Conservation (phyloP, 2,888 invertebrate genomes). For the Patella pellucida region DNA sequence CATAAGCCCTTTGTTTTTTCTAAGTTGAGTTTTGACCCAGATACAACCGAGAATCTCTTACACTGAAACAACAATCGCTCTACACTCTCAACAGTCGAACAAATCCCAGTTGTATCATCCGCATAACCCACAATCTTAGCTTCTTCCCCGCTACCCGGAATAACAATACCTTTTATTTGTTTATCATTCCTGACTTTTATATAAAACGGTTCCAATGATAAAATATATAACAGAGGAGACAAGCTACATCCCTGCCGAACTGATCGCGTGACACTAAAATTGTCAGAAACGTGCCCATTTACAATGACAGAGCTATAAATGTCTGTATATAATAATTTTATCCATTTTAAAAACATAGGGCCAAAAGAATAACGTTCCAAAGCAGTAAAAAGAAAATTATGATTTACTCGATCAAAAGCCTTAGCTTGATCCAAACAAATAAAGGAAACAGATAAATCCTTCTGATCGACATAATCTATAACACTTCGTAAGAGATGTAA, state of each 20-base stretch:
- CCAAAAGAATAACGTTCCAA: slow-evolving; percentile 41
- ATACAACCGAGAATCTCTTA: slow-evolving; percentile 3
- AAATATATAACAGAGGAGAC: neutral
- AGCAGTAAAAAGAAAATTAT: slow-evolving; percentile 37
- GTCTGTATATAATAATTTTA: slow-evolving; percentile 38
- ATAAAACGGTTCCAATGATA: neutral
- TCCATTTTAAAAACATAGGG: slow-evolving; percentile 36
- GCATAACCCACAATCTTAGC: neutral
- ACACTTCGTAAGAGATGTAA: slow-evolving; percentile 37
- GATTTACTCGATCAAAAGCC: slow-evolving; percentile 43
- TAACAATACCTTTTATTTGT: neutral
- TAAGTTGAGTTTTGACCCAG: slow-evolving; percentile 21
- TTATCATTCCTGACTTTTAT: neutral
- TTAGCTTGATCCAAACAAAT: slow-evolving; percentile 46
- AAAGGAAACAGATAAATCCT: slow-evolving; percentile 34
- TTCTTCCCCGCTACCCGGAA: neutral
- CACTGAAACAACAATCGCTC: slow-evolving; percentile 9
- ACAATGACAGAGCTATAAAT: slow-evolving; percentile 38
- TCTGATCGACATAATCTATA: slow-evolving; percentile 38
- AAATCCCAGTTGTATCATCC: neutral
- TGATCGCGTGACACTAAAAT: neutral
- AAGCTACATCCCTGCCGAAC: slow-evolving; percentile 2
- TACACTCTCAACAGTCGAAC: neutral
- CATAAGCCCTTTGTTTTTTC: slow-evolving; percentile 15
- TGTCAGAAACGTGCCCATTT: slow-evolving; percentile 33